Evolutionary conservation across 2,113 vertebrate species (phyloP), one percentile per base, ranked within the genome.

Genomic region (Chelonoidis abingdonii): DNA sequence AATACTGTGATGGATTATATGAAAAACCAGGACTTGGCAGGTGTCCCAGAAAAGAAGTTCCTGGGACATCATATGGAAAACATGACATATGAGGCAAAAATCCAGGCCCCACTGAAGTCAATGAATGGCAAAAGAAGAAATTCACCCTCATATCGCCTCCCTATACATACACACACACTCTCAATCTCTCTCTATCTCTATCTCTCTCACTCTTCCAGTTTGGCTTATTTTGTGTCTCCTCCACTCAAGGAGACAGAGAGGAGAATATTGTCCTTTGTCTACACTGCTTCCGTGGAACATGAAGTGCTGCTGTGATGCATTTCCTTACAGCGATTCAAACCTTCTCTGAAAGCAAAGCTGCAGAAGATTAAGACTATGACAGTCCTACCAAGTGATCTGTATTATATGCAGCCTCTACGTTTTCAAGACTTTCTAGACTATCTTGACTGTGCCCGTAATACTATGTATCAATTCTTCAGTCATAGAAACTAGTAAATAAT

Each of bases 401-500:
- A 1, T 27, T 84, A 41, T 87, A 86, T 41, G n/a, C 78, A 94
- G 49, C 21, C 83, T 88, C 56, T 76, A 16, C n/a, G 25, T 41
- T 83, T 94, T 56, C 83, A 88, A 22, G 90, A 47, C 38, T 49
- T 44, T 89, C 85, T 59, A 4, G 3, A 11, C 59, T 79, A 49
- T n/a, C 16, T 21, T 21, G 47, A 22, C 8, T 17, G 62, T 89
- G 76, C 12, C 59, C 25, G 59, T 16, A 52, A 16, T 72, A 79
- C 54, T 1, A 0, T 84, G 44, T 54, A 19, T 79, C 62, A 47
- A 50, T 38, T 3, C 0, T 21, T 0, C 0, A 17, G 50, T 94
- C 80, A 88, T 91, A 84, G 85, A 88, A 93, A 88, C 22, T 80
- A 31, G 31, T 13, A 87, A 24, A 89, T 62, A 72, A 90, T 56